Base-by-base conservation (phyloP, 1,140 invertebrate species). In the Leptinotarsa undecemlineata region DNA sequence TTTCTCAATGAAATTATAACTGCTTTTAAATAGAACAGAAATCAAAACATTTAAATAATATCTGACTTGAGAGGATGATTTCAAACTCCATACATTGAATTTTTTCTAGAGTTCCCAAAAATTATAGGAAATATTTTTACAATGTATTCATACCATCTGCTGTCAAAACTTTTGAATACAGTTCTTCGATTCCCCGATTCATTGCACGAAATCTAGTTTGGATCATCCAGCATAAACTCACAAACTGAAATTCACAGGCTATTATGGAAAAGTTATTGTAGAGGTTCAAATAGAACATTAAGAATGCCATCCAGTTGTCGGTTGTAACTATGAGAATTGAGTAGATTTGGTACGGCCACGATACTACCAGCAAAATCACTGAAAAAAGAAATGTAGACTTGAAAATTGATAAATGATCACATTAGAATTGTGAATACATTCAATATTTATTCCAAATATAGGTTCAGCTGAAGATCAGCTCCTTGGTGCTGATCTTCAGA, bases 181-280 rank as follows among this genome's bases (percentile, higher is more conserved):
- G 17, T 69, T 48, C 63, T 68, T 69, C 15, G 15, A 20, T 69
- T 51, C 68, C 13, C 17, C 26, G 64, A 68, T 19, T 47, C 20
- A 69, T 8, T 69, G 8, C 42, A 15, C 68, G 15, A 51, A 74
- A 74, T 6, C 73, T 64, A 60, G 3, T 69, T 13, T 68, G 23
- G 14, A 74, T 15, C 8, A 74, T 48, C 48, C 68, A 74, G 19
- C 51, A 71, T 71, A 74, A 21, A 20, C 33, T 48, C 21, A 71
- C 60, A 48, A 74, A 74, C 48, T 71, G 73, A 62, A 74, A 74
- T 67, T 74, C 73, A 26, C 51, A 69, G 15, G 57, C 26, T 19
- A 67, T 68, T 15, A 60, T 71, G 3, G 51, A 51, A 19, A 74
- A 74, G 47, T 74, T 69, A 26, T 74, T 71, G 57, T 63, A 74